Base-by-base conservation (phyloP, 2,888 invertebrate genomes). In the Mythimna pallens region DNA sequence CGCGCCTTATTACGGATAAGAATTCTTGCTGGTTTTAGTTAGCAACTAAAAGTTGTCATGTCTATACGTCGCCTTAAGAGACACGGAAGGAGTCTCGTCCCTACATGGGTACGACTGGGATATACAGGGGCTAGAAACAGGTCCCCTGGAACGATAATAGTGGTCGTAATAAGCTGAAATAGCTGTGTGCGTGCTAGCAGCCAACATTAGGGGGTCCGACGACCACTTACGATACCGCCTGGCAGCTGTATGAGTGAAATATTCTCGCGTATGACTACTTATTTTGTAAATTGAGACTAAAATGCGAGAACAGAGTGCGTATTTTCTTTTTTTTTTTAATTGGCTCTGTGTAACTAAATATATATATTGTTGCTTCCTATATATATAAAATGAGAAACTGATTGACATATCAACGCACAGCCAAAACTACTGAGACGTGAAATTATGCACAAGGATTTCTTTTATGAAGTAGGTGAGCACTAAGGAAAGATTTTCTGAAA, bases 71-170 rank as follows among this genome's bases (percentile, higher is more conserved):
- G 75, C 87, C 87, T 83, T 86, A 83, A 86, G 80, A 70, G 77
- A 82, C 75, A 80, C 82, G 88, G 89, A 89, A 87, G 88, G 67
- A 78, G 83, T 80, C 79, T 73, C 74, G 66, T 72, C 88, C 89
- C 59, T 82, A 86, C 69, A 87, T 82, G 84, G 89, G 55, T 65
- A 61, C 54, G 76, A 73, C 85, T 70, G 80, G 82, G 79, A 73
- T 77, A 74, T 67, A 82, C 58, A 73, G 67, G 55, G 78, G 71
- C 73, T 82, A 73, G 68, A 57, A 85, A 85, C 87, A 72, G 82
- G 87, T 86, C 85, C 77, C 74, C 64, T 66, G 81, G 83, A 85
- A 86, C 79, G 83, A 83, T 88, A 88, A 86, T 79, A 80, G 84
- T 78, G 62, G 75, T 76, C 76, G 74, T 89, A 86, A 88, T 83